Base-by-base conservation (phyloP, 2,797 vertebrate genomes). In the Oryzias sinensis region DNA sequence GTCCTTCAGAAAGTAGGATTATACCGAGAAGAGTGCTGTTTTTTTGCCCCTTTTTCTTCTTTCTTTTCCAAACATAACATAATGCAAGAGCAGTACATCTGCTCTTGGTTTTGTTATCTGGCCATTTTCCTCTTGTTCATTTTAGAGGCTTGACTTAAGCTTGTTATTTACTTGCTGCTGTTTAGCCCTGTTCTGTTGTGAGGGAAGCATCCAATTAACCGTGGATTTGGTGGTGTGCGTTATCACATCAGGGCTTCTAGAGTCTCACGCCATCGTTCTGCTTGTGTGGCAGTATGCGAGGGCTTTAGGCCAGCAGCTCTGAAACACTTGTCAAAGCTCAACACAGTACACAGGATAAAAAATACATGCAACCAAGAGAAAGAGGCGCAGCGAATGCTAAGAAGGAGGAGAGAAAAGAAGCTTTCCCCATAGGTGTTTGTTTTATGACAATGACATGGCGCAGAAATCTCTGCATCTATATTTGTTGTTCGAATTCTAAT, bases 181-280 rank as follows among this genome's bases (percentile, higher is more conserved):
- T 84, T 83, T 82, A 81, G 70, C 70, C 74, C 57, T 37, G 64
- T 74, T 59, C 72, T 58, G 58, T 49, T 58, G 52, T 69, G 70
- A 72, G 66, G 67, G 67, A 83, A 76, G 70, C 62, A 66, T 84
- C 80, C 84, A 88, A 86, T 86, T 88, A 87, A 74, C 59, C 72
- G 62, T 68, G 80, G 78, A 78, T 84, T 80, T 82, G 75, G 59
- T 76, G 73, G 74, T 63, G 70, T 82, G 80, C 81, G 76, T 77
- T 72, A 74, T 80, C 84, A 73, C 83, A 82, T 81, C 74, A 65
- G 48, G 66, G 41, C 64, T 75, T 43, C 59, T 56, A 45, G 54
- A 68, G 62, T 75, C 62, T 61, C 49, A 4, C n/a, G 53, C 83
- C 77, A 73, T 79, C 42, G 60, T 56, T 66, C 62, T 13, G n/a